Conservation (phyloP, 1,140 invertebrate species). For the Agrilus planipennis region DNA sequence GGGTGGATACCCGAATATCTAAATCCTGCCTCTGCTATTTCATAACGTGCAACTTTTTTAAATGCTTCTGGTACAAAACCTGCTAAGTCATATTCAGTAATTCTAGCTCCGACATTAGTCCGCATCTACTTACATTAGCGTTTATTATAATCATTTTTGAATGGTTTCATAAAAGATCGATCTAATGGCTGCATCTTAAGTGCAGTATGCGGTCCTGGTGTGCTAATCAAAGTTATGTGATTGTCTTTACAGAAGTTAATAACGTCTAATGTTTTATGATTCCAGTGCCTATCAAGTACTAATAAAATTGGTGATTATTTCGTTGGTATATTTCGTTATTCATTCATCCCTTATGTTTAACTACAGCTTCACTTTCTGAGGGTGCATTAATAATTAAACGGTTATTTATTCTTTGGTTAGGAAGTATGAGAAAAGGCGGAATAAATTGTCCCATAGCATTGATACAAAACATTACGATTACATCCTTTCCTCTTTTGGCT, state of each 20-base stretch:
- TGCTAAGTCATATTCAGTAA: constrained; percentile 18
- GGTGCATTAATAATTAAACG: too few species aligned
- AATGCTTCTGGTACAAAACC: constrained; percentile 27
- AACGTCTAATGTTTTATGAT: constrained; percentile 26
- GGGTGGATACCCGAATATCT: constrained; percentile 27
- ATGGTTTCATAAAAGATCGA: constrained; percentile 30
- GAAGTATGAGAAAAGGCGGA: constrained; percentile 35
- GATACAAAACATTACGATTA: constrained; percentile 30
- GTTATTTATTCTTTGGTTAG: constrained; percentile 24
- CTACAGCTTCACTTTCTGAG: too few species aligned
- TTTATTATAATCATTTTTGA: constrained; percentile 29
- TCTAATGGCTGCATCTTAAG: constrained; percentile 28
- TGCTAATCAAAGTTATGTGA: constrained; percentile 28
- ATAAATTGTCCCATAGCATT: constrained; percentile 32
- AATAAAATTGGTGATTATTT: constrained; percentile 24
- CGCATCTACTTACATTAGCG: constrained; percentile 25
- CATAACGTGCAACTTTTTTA: constrained; percentile 25
- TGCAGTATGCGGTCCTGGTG: constrained; percentile 27
- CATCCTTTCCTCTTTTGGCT: constrained; percentile 25
- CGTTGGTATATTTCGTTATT: too few species aligned
- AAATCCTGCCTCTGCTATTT: constrained; percentile 26
- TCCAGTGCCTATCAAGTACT: constrained; percentile 27
- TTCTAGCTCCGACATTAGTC: constrained; percentile 17
- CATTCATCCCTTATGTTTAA: too few species aligned
- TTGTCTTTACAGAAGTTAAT: constrained; percentile 28